Base-by-base conservation (phyloP, 1,140 invertebrate genomes). In the Saccostrea glomerata region DNA sequence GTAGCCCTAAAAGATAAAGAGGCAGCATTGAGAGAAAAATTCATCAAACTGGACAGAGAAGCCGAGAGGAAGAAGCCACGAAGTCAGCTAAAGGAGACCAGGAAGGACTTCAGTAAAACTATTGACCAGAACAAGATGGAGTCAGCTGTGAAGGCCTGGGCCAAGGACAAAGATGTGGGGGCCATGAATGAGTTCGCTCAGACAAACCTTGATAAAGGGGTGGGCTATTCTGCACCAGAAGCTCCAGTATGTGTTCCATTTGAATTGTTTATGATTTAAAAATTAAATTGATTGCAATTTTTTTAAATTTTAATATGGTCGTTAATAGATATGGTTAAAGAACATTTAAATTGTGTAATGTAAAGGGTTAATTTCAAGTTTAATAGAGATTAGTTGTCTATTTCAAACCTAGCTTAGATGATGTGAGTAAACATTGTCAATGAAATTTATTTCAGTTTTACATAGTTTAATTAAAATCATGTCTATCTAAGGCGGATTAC, bases 151-250 rank as follows among this genome's bases (percentile, higher is more conserved):
- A 84, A 54, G 20, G 23, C 55, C 12, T 84, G 82, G 82, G 55
- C 47, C 9, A 84, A 84, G 55, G 82, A 84, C 47, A 84, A 56
- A 82, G 30, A 66, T 58, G 23, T 73, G 20, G 55, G 47, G 15
- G 88, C 88, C 55, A 92, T 93, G 92, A 93, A 94, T 88, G 93
- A 92, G 82, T 92, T 90, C 88, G 90, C 88, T 23, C 93, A 94
- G 86, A 93, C 93, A n/a, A 88, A 94, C 87, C 40, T 77, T 13
- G 70, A 77, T 36, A 77, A 77, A 13, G 70, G 70, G 3, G 25
- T 77, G 4, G 70, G 12, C 5, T 23, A 77, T 36, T 77, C 70
- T 36, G 70, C 70, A 11, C 70, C 70, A 30, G 70, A 77, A 36
- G 70, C 70, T 77, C 70, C 70, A 4, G 70, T 84, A 84, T 55